Conservation (phyloP, 2,113 vertebrate species). For the Collichthys lucidus region DNA sequence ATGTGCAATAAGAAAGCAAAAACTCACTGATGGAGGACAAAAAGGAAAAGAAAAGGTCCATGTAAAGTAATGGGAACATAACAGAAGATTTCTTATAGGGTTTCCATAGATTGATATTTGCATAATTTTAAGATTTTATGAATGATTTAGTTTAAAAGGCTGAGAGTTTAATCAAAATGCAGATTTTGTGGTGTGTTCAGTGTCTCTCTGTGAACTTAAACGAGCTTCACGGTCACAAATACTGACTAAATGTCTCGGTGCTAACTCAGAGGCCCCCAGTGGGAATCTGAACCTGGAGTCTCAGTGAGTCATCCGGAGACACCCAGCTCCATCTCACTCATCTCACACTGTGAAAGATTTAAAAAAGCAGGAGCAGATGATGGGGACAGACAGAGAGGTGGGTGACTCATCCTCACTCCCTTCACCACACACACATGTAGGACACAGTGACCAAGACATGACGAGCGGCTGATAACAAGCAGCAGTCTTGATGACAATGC, state of each 20-base stretch:
- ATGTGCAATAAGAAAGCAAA: conserved; percentile 15
- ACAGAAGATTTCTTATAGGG: background rate
- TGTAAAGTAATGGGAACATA: background rate
- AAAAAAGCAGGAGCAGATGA: conserved; percentile 24
- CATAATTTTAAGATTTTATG: background rate
- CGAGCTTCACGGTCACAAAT: conserved; percentile 28
- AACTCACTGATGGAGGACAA: background rate
- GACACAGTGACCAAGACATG: background rate
- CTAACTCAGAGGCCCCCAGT: conserved; percentile 29
- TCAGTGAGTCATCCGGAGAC: conserved; percentile 56
- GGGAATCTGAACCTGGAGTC: conserved; percentile 44
- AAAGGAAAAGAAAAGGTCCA: background rate
- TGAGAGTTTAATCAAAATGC: background rate
- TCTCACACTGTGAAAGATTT: conserved; percentile 36
- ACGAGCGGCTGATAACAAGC: conserved; percentile 12
- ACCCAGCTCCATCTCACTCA: conserved; percentile 40
- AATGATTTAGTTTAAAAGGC: background rate
- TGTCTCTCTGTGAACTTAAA: conserved; percentile 24
- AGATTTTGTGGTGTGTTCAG: background rate
- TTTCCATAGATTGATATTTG: background rate
- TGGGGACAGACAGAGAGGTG: conserved; percentile 39
- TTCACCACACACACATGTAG: background rate
- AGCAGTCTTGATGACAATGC: conserved; percentile 23
- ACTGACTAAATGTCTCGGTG: conserved; percentile 43
- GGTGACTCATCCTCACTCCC: conserved; percentile 54